phyloP scores from a whole-genome alignment of 53 echinoderm and acorn worm species.

The Zoroaster sp. region DNA sequence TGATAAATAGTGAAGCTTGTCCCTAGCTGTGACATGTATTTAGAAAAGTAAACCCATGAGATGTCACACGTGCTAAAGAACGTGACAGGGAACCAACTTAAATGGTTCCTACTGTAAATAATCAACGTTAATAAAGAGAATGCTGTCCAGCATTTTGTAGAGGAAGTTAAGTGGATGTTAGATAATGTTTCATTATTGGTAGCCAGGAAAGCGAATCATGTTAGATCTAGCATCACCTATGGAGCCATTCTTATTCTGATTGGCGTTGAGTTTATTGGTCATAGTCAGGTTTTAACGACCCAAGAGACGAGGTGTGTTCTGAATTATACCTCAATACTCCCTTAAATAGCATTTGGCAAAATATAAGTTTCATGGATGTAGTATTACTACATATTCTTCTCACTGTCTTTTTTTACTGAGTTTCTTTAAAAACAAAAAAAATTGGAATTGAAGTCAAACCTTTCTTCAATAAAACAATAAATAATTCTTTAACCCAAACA shows the following conservation, averaged over 20 bases:
- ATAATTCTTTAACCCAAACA: not conserved
- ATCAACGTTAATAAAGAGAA: not conserved
- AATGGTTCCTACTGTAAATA: constrained; percentile 10
- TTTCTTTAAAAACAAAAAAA: too few relatives aligned
- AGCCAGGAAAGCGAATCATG: not conserved
- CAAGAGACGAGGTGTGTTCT: not conserved
- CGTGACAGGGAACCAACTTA: constrained; percentile 2
- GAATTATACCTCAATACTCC: not conserved
- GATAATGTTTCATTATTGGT: constrained; percentile 16
- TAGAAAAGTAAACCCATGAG: not conserved
- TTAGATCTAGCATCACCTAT: not conserved
- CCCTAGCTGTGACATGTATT: not conserved
- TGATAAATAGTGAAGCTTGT: not conserved
- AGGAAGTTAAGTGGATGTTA: constrained; percentile 20
- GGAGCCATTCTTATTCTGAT: not conserved
- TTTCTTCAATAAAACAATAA: not conserved
- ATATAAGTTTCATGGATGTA: too few relatives aligned
- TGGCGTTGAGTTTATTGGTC: not conserved
- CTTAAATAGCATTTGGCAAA: not conserved
- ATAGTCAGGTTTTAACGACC: not conserved
- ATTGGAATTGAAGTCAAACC: too few relatives aligned
- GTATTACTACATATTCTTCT: too few relatives aligned
- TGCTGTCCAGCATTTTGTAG: not conserved
- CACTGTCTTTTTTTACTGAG: too few relatives aligned
- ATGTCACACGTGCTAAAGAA: not conserved